Conservation (phyloP, 2,888 invertebrate species). For the Drosophila neutralis region DNA sequence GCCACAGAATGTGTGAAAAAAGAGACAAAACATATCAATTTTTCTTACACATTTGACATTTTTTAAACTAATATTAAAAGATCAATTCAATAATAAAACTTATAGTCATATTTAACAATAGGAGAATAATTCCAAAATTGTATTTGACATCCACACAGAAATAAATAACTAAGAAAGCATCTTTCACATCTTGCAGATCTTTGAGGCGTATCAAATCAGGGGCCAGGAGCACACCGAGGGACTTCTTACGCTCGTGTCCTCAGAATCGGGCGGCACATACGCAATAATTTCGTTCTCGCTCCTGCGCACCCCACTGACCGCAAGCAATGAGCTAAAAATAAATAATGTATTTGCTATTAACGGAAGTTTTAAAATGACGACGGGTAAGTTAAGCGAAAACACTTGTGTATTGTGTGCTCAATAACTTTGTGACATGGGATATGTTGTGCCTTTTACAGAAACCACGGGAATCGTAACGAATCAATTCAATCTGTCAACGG, state of each 20-base stretch:
- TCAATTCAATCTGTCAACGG: conserved; percentile 80
- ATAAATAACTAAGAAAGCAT: neutral
- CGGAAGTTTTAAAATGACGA: conserved; percentile 91
- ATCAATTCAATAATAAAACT: neutral
- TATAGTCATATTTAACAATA: neutral
- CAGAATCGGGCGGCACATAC: conserved; percentile 81
- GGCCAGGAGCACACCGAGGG: conserved; percentile 82
- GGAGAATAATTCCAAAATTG: neutral
- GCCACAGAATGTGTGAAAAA: neutral
- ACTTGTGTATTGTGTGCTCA: conserved; percentile 4
- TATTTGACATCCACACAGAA: neutral
- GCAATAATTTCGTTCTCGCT: conserved; percentile 83
- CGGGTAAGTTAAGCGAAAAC: conserved; percentile 84
- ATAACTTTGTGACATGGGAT: conserved; percentile 19
- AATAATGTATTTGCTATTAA: conserved; percentile 93
- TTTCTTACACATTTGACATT: neutral
- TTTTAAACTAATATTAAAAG: neutral
- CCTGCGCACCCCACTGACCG: conserved; percentile 87
- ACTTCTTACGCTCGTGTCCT: conserved; percentile 82
- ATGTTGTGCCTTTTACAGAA: conserved; percentile 53
- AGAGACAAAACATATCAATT: neutral
- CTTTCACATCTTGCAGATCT: conserved; percentile 65
- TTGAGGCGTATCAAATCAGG: conserved; percentile 84
- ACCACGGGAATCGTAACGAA: conserved; percentile 76
- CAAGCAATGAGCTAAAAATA: conserved; percentile 91